Evolutionary conservation across 2,113 vertebrate species (phyloP), one percentile per base, ranked within the genome.

Genomic region (Furnarius figulus): DNA sequence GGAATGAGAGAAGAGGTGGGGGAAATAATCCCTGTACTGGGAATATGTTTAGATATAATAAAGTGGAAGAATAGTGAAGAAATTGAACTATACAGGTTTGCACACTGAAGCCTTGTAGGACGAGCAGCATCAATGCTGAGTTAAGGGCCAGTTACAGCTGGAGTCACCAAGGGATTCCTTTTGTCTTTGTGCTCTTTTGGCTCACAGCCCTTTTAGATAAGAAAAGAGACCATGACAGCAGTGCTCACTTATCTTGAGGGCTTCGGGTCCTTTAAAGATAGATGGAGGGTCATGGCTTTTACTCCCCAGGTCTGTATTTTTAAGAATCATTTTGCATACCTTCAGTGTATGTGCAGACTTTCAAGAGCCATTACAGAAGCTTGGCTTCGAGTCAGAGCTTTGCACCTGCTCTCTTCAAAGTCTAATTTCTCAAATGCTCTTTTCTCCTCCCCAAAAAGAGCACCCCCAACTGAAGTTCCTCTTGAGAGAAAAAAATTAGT

Each of bases 191-290:
- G 49, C n/a, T 70, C 19, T 31, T 73, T 15, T 40, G 67, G 49
- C 76, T 77, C 91, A 6, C 42, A 70, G 63, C 14, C 46, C 61
- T 53, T 62, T 8, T 8, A 56, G 59, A 63, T 18, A 37, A 68
- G 24, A 47, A 28, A 73, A 56, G n/a, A 2, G 7, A 62, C 22
- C 2, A 0, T 1, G 47, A 7, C 73, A 89, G 77, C 5, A 3
- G 16, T 7, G 23, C 53, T 40, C 13, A 0, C 2, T 3, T 20
- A 35, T 39, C 40, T 53, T 0, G 2, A 68, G 50, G 19, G 13
- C 56, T 74, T 27, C 33, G 37, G 35, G 35, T 30, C 35, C 35
- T 87, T 81, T 37, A 59, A 46, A 59, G 66, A 52, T 0, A 67
- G 10, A 11, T 21, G 30, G 28, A 59, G 8, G 9, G 16, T 28